Evolutionary conservation across 2,113 vertebrate genomes (phyloP).

Genomic region (Corynorhinus townsendii): DNA sequence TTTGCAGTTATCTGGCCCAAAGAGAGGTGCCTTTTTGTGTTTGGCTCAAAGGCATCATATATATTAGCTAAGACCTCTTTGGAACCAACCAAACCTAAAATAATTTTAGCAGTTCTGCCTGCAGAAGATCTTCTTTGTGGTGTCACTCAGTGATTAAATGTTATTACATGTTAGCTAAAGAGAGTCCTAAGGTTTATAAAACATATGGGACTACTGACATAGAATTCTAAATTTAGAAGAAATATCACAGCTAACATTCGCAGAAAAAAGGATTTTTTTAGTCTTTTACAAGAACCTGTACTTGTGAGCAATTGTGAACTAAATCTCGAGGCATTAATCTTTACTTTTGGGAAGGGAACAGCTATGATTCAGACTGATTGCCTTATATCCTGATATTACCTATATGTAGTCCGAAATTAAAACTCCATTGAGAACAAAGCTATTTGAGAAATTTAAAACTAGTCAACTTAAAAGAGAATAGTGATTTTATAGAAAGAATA

Average conservation of each 20-base stretch:
- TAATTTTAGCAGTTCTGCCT: constrained; percentile 6
- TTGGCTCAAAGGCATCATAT: background rate
- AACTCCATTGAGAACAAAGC: constrained; percentile 27
- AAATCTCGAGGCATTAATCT: background rate
- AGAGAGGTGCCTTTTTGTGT: background rate
- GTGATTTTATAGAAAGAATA: background rate
- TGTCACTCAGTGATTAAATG: background rate
- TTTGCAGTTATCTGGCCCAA: background rate
- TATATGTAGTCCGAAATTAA: background rate
- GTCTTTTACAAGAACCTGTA: background rate
- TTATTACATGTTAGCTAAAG: constrained; percentile 16
- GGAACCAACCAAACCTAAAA: background rate
- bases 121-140: background rate
- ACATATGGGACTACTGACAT: background rate
- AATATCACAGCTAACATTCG: background rate
- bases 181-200: background rate
- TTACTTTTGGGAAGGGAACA: background rate
- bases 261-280: background rate
- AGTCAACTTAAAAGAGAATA: background rate
- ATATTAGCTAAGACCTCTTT: constrained; percentile 7
- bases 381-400: background rate
- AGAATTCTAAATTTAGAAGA: constrained; percentile 4
- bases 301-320: background rate
- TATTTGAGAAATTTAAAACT: background rate
- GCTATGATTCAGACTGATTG: background rate